Conservation (phyloP, 2,888 invertebrate species). For the Tolmerus cingulatus region DNA sequence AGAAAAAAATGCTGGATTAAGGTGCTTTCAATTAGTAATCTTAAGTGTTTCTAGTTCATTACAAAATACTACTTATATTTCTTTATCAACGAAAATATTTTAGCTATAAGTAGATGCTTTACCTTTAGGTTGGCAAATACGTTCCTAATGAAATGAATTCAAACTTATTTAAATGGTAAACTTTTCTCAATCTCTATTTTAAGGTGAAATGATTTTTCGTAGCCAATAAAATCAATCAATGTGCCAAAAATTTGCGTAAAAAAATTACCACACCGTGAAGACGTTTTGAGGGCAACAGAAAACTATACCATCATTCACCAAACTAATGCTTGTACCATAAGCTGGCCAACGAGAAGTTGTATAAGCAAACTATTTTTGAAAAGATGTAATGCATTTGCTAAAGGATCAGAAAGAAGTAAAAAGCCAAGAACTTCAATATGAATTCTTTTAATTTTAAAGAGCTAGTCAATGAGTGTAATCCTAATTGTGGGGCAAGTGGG, state of each 20-base stretch:
- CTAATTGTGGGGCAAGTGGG: slow-evolving; percentile 63
- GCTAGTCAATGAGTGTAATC: not conserved
- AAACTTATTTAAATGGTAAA: not conserved
- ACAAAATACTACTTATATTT: not conserved
- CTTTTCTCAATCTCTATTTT: not conserved
- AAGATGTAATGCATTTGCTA: not conserved
- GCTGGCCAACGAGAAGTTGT: not conserved
- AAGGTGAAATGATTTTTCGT: not conserved
- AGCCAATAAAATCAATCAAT: not conserved
- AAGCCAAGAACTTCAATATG: not conserved
- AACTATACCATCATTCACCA: not conserved
- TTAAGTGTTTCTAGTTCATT: too few relatives aligned
- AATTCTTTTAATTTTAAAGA: slow-evolving; percentile 52
- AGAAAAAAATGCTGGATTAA: too few relatives aligned
- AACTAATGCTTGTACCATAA: not conserved
- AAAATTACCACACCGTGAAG: not conserved
- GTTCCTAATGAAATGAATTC: not conserved
- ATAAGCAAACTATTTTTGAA: not conserved
- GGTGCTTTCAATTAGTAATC: too few relatives aligned
- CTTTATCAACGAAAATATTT: not conserved
- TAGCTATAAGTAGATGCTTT: too few relatives aligned
- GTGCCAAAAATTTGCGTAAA: not conserved
- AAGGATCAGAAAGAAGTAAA: not conserved
- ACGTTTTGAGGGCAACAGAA: not conserved
- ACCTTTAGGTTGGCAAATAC: not conserved